Percentiles rank a stretch among this genome's conserved stretches.
Evolutionary conservation across 2,888 invertebrate species (phyloP).

Genomic region (Drosophila paranaensis): DNA sequence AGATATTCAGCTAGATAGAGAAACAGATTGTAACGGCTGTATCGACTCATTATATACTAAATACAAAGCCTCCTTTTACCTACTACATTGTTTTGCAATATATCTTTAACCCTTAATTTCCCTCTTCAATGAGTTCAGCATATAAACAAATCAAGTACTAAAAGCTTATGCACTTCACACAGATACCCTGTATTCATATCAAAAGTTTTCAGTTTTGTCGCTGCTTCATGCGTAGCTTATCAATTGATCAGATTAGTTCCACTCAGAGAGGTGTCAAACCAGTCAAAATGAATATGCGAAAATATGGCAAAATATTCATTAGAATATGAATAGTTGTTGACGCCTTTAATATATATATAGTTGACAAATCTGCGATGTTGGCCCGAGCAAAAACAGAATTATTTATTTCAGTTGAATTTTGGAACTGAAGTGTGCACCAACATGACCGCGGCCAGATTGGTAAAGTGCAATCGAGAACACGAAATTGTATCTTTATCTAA

Average conservation of each 20-base stretch:
- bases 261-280: slow-evolving; percentile 19
- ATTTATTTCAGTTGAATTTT: slow-evolving; percentile 73
- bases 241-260: not conserved
- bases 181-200: not conserved
- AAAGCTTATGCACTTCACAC: not conserved
- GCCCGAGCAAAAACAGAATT: slow-evolving; percentile 39
- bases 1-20: too few relatives aligned
- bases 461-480: slow-evolving; percentile 28
- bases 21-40: too few relatives aligned
- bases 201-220: not conserved
- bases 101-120: too few relatives aligned
- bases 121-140: too few relatives aligned
- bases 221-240: not conserved
- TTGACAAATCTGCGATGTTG: slow-evolving; percentile 63
- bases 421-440: slow-evolving; percentile 73
- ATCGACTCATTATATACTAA: too few relatives aligned
- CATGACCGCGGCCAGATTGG: slow-evolving; percentile 79
- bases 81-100: too few relatives aligned
- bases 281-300: not conserved
- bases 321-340: slow-evolving; percentile 21
- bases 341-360: slow-evolving; percentile 40
- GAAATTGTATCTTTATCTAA: not conserved
- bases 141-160: not conserved
- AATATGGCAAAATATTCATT: not conserved
- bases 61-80: too few relatives aligned